Percentiles rank a stretch among this genome's conserved stretches.
Evolutionary conservation across 2,113 vertebrate species (phyloP).

Genomic region (Bos taurus): ARS-UCD2.0 NC_037338.1:73500001-73500500

Average conservation of each 20-base stretch:
- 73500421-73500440: neutral
- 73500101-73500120: neutral
- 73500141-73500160: neutral
- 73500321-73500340: neutral
- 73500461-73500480: neutral
- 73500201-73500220: neutral
- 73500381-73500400: neutral
- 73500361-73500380: neutral
- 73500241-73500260: neutral
- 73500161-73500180: neutral
- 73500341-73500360: neutral
- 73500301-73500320: neutral
- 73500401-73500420: neutral
- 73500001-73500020: neutral
- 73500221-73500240: neutral
- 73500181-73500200: neutral
- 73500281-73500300: neutral
- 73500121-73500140: neutral
- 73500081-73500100: neutral
- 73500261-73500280: neutral
- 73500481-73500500: neutral
- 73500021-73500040: neutral
- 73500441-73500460: neutral
- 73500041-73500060: neutral
- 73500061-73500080: neutral